A percentile compares a stretch with the other conserved stretches of the same genome.
Evolutionary conservation across 2,888 invertebrate species (phyloP).

Genomic region (Xylocampa areola): DNA sequence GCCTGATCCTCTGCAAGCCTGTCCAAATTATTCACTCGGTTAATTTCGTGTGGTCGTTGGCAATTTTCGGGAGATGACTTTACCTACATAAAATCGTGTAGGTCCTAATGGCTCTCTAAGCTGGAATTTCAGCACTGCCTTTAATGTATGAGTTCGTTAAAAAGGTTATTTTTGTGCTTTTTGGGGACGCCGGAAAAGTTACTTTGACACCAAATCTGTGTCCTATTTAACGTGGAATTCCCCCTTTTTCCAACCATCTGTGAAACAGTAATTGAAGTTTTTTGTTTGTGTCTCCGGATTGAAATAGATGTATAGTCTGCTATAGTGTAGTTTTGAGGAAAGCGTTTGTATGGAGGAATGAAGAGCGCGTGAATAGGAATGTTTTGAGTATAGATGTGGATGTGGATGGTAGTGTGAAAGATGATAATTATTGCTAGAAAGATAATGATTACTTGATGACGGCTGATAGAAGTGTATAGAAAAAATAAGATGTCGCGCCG

Average conservation of each 20-base stretch:
- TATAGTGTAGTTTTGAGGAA: too few relatives aligned
- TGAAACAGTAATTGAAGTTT: neutral
- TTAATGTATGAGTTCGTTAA: slow-evolving; percentile 17
- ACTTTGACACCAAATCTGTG: slow-evolving; percentile 13
- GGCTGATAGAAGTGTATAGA: too few relatives aligned
- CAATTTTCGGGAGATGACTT: slow-evolving; percentile 47
- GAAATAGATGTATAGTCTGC: neutral
- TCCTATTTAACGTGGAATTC: neutral
- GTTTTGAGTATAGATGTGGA: too few relatives aligned
- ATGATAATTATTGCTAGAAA: too few relatives aligned
- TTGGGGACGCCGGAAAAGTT: slow-evolving; percentile 4
- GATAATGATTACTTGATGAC: too few relatives aligned
- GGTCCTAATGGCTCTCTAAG: slow-evolving; percentile 43
- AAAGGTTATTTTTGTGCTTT: slow-evolving; percentile 28
- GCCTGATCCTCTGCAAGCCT: slow-evolving; percentile 5
- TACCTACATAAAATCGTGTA: slow-evolving; percentile 52
- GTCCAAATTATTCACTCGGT: slow-evolving; percentile 47
- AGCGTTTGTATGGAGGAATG: too few relatives aligned
- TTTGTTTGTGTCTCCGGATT: neutral
- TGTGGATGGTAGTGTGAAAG: too few relatives aligned
- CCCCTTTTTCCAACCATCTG: neutral
- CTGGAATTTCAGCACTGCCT: slow-evolving; percentile 40
- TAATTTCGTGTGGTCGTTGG: slow-evolving; percentile 47
- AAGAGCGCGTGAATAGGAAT: too few relatives aligned
- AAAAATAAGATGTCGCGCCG: too few relatives aligned